These are phyloP conservation scores for Lasioglossum pauxillum DNA, from an alignment of 2,888 invertebrate genomes.

Conservation along the genomic window DNA sequence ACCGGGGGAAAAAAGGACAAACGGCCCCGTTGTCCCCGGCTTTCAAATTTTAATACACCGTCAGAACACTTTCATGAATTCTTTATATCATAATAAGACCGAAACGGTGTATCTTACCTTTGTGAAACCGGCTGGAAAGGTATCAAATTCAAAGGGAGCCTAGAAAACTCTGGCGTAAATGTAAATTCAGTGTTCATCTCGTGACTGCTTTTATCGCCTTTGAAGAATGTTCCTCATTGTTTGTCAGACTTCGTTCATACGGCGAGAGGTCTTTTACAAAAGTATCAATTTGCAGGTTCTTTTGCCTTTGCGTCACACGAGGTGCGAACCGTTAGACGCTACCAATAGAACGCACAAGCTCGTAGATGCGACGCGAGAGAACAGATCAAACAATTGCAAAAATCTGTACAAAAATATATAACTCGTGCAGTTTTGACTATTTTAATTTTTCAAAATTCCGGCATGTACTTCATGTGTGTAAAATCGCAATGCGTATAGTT, in stretches of 20 bases:
- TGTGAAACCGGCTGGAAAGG: not conserved
- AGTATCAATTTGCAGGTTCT: not conserved
- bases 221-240: conserved; percentile 14
- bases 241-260: not conserved
- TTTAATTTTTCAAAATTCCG: not conserved
- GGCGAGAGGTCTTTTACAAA: not conserved
- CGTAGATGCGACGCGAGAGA: no score
- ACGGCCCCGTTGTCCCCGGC: not conserved
- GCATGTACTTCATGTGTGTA: not conserved
- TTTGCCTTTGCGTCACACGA: not conserved
- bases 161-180: not conserved
- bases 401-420: not conserved
- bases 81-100: conserved; percentile 20
- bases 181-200: conserved; percentile 10
- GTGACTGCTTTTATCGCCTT: not conserved
- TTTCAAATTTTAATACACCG: conserved; percentile 17
- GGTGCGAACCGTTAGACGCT: not conserved
- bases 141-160: conserved; percentile 26
- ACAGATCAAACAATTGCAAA: not conserved
- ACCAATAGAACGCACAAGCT: not conserved
- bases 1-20: not conserved
- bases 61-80: conserved; percentile 13
- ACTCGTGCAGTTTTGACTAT: not conserved
- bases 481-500: not conserved
- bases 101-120: not conserved